Evolutionary conservation across 2,797 vertebrate genomes (phyloP), one percentile per base, ranked within the genome.

Genomic region (Echiichthys vipera): DNA sequence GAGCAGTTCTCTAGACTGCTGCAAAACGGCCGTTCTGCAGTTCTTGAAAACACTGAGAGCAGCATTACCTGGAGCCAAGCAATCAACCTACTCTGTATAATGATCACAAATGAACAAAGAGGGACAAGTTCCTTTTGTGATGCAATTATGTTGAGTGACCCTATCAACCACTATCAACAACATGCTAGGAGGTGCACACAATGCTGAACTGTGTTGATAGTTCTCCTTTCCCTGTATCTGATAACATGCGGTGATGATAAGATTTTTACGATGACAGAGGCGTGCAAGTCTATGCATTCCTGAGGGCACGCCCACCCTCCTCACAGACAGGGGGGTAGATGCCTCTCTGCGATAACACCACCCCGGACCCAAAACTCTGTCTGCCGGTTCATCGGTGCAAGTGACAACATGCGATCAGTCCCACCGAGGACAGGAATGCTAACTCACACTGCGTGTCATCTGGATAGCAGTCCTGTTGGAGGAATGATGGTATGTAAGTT

Each of bases 351-450:
- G 22, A 88, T 65, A 80, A 79, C 34, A 34, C 53, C 49, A 1
- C 47, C 49, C 56, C 3, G 5, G 20, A 55, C 45, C 8, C 0
- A 32, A 36, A 39, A 5, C 53, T 6, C 18, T 6, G 17, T 14
- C 32, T 36, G 29, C 27, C 6, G 32, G 68, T 4, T 59, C 20
- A 1, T 65, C 39, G 32, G 50, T 78, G 69, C 87, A 46, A 76
- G 88, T 59, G 78, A 84, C 69, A 80, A 81, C 90, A 84, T 57
- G 86, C 64, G 12, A 34, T 29, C 59, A 17, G 54, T 11, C 74
- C 49, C 42, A 18, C 50, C 10, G 57, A 59, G 25, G 61, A 43
- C 47, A 75, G 83, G 85, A 94, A 93, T 85, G 87, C 68, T 47
- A 53, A 76, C 32, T 70, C 47, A 76, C 69, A 58, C 40, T 10